phyloP scores from a whole-genome alignment of 2,888 invertebrate species.

The Metallyticus violacea region DNA sequence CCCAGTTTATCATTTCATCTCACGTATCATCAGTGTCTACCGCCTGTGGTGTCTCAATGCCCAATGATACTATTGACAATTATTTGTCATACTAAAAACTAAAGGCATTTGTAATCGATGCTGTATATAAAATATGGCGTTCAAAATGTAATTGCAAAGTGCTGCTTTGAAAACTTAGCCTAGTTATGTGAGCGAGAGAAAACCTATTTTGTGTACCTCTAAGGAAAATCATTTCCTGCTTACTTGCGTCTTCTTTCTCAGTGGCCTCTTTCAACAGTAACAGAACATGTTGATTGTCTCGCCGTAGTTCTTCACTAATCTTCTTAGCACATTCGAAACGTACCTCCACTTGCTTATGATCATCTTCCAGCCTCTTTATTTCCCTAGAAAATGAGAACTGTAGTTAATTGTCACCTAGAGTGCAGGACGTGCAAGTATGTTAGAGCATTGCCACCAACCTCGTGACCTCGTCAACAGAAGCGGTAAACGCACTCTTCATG shows the following conservation, averaged over 20 bases:
- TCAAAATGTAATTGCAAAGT: no score
- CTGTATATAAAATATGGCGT: no score
- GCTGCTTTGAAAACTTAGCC: no score
- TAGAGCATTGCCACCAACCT: not conserved
- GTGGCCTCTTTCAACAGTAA: not conserved
- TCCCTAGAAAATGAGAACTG: not conserved
- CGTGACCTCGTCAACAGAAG: slow-evolving; percentile 11
- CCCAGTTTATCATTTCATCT: no score
- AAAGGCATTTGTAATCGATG: no score
- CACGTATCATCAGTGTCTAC: no score
- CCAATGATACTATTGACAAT: no score
- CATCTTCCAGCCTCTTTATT: slow-evolving; percentile 11
- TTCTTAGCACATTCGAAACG: slow-evolving; percentile 6
- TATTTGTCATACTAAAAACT: no score
- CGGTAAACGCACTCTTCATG: slow-evolving; percentile 7
- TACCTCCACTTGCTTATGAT: slow-evolving; percentile 17
- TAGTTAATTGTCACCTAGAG: no score
- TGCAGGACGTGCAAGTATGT: not conserved
- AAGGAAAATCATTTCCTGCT: not conserved
- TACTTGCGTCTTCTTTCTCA: not conserved
- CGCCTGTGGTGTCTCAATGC: no score
- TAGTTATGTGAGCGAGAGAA: no score
- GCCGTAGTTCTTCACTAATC: not conserved
- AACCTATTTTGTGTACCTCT: not conserved
- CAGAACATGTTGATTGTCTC: not conserved